Base-by-base conservation (phyloP, 2,888 invertebrate species). In the Drosophila infuscata region DNA sequence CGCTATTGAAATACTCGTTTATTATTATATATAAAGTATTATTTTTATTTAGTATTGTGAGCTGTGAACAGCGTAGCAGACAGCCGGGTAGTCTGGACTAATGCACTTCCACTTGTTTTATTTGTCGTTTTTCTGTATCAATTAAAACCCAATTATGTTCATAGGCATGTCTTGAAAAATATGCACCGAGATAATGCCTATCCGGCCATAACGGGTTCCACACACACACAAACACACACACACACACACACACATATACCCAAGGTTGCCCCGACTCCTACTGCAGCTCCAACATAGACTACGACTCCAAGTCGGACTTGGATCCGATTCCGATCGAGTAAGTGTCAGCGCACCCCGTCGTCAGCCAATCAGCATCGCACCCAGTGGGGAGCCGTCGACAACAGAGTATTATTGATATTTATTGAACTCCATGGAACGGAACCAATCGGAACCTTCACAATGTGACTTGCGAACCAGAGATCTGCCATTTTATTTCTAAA, bases 61-160 rank as follows among this genome's bases (percentile, higher is more conserved):
- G 30, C 11, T 46, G 53, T 9, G 1, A 2, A 38, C 15, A 56
- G 36, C n/a, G 38, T 15, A 56, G n/a, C 38, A 8, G n/a, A 3
- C 5, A 11, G 36, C 29, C 17, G 36, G 6, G 29, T 25, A 29
- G 9, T 17, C 11, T 38, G 29, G 6, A 29, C 17, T n/a, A n/a
- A 12, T 36, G 25, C 54, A 54, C 25, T 38, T 54, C 11, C 29
- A 29, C 36, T 54, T 53, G 35, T 38, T 54, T 58, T 58, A 52
- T 80, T 71, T 65, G 70, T 81, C 73, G 81, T 49, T 79, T 76
- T 79, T 60, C 59, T 68, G 68, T 77, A 83, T 84, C 79, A 83
- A 87, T 84, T 89, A 84, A 83, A 82, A 56, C 71, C 61, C 76
- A 84, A 87, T 84, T 83, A 89, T 87, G 68, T 71, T 61, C 69